Evolutionary conservation across 2,113 vertebrate genomes (phyloP).

Genomic region (Indicator maculatus): DNA sequence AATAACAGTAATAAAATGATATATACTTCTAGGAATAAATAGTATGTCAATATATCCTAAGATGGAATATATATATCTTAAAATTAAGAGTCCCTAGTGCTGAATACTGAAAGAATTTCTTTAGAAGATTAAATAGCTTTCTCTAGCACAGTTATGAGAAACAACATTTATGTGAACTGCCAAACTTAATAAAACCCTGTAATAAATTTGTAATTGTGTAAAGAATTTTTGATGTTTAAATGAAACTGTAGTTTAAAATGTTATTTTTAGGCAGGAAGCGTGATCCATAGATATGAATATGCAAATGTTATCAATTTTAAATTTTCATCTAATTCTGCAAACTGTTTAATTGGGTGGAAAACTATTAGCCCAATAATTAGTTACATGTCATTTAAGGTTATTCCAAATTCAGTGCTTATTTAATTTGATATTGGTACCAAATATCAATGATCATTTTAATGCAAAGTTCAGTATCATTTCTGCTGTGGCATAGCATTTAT

Average conservation of each 20-base stretch:
- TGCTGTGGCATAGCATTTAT: not conserved
- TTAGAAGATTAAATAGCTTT: not conserved
- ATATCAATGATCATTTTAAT: not conserved
- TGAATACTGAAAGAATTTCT: not conserved
- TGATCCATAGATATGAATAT: not conserved
- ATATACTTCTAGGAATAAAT: not conserved
- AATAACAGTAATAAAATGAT: not conserved
- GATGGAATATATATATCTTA: not conserved
- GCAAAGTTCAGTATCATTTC: not conserved
- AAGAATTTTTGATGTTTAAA: rapidly evolving
- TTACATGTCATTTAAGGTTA: not conserved
- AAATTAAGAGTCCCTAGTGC: not conserved
- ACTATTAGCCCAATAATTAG: not conserved
- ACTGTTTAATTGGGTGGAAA: not conserved
- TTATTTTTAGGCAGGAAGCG: not conserved
- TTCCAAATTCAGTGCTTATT: not conserved
- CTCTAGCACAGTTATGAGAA: not conserved
- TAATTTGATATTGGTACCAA: not conserved
- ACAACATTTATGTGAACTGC: not conserved
- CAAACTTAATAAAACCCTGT: not conserved
- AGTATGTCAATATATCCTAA: not conserved
- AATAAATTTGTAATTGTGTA: not conserved
- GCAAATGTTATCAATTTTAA: not conserved
- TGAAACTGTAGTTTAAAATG: not conserved
- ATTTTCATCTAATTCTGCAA: not conserved